phyloP scores from a whole-genome alignment of 2,113 vertebrate species.

The Ceratotherium simum region DNA sequence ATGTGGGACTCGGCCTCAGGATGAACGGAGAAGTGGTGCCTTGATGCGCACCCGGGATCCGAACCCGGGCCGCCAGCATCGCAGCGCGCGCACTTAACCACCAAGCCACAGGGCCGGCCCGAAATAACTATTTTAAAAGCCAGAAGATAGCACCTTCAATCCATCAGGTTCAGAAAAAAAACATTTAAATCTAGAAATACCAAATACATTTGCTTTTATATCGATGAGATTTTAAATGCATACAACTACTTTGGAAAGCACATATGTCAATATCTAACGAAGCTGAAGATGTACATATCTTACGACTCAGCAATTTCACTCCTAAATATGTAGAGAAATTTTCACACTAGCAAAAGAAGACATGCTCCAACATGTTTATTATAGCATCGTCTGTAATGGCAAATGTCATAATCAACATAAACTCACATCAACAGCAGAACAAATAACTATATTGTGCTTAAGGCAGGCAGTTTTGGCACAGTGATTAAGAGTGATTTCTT shows the following conservation, averaged over 20 bases:
- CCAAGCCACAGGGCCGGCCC: no score
- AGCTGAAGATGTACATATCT: not conserved
- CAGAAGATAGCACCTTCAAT: not conserved
- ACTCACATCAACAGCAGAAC: not conserved
- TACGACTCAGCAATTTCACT: not conserved
- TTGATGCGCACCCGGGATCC: no score
- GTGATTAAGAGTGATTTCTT: not conserved
- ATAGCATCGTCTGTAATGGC: not conserved
- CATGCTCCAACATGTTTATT: not conserved
- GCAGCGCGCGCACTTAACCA: no score
- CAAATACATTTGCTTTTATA: not conserved
- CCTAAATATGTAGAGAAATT: not conserved
- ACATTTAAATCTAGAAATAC: not conserved
- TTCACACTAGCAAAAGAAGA: not conserved
- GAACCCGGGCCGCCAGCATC: no score
- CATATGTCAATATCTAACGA: not conserved
- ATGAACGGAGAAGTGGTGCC: no score
- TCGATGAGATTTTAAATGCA: not conserved
- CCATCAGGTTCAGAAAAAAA: not conserved
- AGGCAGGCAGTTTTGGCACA: not conserved
- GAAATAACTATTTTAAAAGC: not conserved
- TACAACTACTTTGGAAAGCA: not conserved
- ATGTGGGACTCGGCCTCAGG: no score
- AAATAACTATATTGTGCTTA: constrained; percentile 9
- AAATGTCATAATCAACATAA: not conserved